Conservation (phyloP, 35 echinoderm and acorn worm genomes). For the Ophiothrix spiculata region DNA sequence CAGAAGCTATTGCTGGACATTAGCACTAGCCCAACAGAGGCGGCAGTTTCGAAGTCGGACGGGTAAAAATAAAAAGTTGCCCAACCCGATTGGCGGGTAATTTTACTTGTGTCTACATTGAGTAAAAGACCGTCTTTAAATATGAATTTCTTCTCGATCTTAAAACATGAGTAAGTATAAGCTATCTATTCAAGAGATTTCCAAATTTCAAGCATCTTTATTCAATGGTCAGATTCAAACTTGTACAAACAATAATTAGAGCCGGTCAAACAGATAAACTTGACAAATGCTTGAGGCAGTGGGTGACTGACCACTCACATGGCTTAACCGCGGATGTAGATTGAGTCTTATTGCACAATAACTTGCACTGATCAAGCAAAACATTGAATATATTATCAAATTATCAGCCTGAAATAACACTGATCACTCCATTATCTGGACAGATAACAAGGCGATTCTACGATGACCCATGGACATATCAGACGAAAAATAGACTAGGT, state of each 20-base stretch:
- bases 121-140: no score
- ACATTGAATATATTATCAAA: conserved; percentile 14
- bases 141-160: no score
- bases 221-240: background rate
- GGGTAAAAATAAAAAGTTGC: no score
- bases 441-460: conserved; percentile 5
- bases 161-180: no score
- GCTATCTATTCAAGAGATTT: no score
- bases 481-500: background rate
- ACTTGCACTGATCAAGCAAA: conserved; percentile 12
- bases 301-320: background rate
- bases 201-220: no score
- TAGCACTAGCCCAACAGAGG: no score
- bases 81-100: no score
- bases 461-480: conserved; percentile 1
- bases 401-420: background rate
- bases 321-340: background rate
- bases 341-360: conserved; percentile 1
- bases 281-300: background rate
- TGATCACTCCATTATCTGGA: background rate
- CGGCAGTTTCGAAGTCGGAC: no score
- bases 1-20: no score
- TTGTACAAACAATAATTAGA: background rate
- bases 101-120: no score
- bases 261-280: background rate